Evolutionary conservation across 2,797 vertebrate species (phyloP).

Genomic region (Dryobates pubescens): DNA sequence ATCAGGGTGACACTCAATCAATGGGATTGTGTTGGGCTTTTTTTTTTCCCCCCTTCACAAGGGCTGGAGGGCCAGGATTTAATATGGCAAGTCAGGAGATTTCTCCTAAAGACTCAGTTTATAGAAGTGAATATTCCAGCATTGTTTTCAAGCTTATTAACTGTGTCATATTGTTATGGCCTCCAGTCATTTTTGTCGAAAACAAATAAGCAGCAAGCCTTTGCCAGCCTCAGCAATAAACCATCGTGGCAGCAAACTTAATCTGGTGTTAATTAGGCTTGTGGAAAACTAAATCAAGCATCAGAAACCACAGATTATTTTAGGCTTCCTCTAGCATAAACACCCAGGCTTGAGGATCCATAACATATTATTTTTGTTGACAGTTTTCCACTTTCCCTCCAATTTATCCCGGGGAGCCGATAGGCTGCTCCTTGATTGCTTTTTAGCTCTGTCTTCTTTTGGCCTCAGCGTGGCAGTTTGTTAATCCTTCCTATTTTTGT

Average conservation of each 20-base stretch:
- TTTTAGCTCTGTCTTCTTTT: conserved; percentile 81
- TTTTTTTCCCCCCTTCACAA: neutral
- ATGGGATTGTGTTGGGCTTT: neutral
- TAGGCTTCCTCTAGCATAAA: conserved; percentile 80
- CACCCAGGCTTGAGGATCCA: conserved; percentile 72
- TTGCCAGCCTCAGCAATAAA: conserved; percentile 79
- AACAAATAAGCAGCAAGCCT: conserved; percentile 77
- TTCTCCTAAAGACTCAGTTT: conserved; percentile 38
- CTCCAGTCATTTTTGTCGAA: conserved; percentile 45
- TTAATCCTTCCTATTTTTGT: conserved; percentile 82
- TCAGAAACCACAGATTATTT: conserved; percentile 87
- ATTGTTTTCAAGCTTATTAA: conserved; percentile 70
- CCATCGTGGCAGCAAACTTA: conserved; percentile 81
- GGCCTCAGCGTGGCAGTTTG: conserved; percentile 78
- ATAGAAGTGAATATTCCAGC: neutral
- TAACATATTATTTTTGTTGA: conserved; percentile 82
- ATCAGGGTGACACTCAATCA: neutral
- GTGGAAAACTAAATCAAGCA: conserved; percentile 90
- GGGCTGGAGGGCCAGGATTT: neutral
- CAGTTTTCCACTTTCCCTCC: conserved; percentile 75
- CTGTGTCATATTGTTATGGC: conserved; percentile 71
- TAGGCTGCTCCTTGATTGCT: conserved; percentile 81
- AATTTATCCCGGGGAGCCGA: conserved; percentile 74
- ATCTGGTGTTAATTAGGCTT: conserved; percentile 88
- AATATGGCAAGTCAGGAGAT: neutral